A percentile compares a stretch with the other conserved stretches of the same genome.
phyloP scores from a whole-genome alignment of 2,797 vertebrate species.

The Mormyrus proboscirostris region DNA sequence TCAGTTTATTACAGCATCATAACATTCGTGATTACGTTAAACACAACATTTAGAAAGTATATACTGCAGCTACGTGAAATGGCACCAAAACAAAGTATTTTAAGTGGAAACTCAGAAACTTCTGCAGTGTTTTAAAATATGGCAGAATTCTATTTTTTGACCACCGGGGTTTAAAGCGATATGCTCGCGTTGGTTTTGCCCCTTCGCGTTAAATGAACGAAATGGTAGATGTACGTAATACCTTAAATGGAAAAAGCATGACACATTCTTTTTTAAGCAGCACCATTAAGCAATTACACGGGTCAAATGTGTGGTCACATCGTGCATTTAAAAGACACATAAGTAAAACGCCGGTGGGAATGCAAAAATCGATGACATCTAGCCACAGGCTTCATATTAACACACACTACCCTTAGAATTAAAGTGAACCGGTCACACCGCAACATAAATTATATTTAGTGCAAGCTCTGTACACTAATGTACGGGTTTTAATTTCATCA shows the following conservation, averaged over 20 bases:
- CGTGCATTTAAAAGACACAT: constrained; percentile 20
- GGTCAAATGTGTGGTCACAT: constrained; percentile 23
- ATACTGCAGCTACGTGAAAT: neutral
- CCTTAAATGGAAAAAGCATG: constrained; percentile 18
- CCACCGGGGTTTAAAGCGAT: neutral
- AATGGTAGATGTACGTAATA: constrained; percentile 9
- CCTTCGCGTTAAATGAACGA: neutral
- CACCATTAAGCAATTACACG: constrained; percentile 24
- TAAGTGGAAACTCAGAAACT: neutral
- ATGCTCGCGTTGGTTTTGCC: neutral
- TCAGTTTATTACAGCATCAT: constrained; percentile 16
- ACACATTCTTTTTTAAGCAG: constrained; percentile 18
- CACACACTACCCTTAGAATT: constrained; percentile 14
- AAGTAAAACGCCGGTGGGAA: constrained; percentile 23
- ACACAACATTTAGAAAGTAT: constrained; percentile 16
- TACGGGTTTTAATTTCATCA: constrained; percentile 25
- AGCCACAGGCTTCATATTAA: constrained; percentile 18
- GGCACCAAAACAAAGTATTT: neutral
- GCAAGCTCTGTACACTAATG: constrained; percentile 23
- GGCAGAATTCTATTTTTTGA: neutral
- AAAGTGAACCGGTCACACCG: constrained; percentile 23
- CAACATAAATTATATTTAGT: constrained; percentile 33
- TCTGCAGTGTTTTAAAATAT: neutral
- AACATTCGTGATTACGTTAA: constrained; percentile 22
- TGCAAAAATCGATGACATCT: constrained; percentile 11